Base-by-base conservation (phyloP, 2,888 invertebrate genomes). In the Pollenia griseotomentosa region DNA sequence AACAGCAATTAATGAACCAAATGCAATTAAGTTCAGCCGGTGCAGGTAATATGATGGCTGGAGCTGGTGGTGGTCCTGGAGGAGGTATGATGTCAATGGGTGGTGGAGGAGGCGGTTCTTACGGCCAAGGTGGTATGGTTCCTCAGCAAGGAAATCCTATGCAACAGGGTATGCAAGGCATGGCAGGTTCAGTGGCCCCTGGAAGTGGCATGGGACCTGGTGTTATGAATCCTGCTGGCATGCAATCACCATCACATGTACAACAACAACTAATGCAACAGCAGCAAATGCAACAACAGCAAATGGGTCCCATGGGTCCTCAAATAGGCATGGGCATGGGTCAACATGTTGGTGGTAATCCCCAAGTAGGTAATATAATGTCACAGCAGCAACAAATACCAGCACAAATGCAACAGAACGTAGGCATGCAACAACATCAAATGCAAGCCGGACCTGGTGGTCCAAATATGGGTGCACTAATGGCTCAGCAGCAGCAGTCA, bases 321-420 rank as follows among this genome's bases (percentile, higher is more conserved):
- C 86, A 84, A 80, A 83, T 88, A 71, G 53, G 74, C 6, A 79
- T 87, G 73, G 75, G 74, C 9, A 68, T 77, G 55, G n/a, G 68
- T n/a, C 73, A 70, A 12, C 89, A 87, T 68, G 75, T 83, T 53
- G 53, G 73, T 33, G 75, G 66, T n/a, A 74, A 33, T 59, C 55
- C 83, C 6, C 86, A 79, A 80, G 83, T 61, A 0, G 61, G 83
- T 19, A 81, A 90, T 66, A 89, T 90, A 51, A 90, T 91, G 89
- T 89, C 90, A 7, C 92, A 90, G 9, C 92, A 91, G 14, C 91
- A 91, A 44, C 91, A 91, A 63, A 88, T 91, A 88, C 89, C 90
- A 16, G 44, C 80, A 48, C 83, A 75, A 70, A 83, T 87, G 80
- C 86, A 87, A 33, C 87, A 84, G 12, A 86, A 86, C 63, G 66